phyloP scores from a whole-genome alignment of 1,140 invertebrate species.

The Hycleus phaleratus region DNA sequence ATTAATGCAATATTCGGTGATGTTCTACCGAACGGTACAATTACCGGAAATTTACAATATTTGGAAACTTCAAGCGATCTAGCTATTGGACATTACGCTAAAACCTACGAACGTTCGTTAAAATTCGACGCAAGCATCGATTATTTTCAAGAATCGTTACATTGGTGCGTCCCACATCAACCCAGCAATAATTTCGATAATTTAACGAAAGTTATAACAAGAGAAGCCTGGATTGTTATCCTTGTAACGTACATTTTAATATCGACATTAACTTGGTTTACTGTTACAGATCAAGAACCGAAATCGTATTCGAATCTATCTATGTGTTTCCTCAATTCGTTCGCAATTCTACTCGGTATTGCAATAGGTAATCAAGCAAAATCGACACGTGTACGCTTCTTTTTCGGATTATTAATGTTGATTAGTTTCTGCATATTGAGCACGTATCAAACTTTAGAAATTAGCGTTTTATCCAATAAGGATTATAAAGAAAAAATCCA shows the following conservation, averaged over 20 bases:
- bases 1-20: slow-evolving; percentile 13
- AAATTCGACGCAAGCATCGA: slow-evolving; percentile 13
- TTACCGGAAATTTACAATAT: slow-evolving; percentile 16
- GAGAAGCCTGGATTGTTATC: slow-evolving; percentile 2
- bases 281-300: background rate
- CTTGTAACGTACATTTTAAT: slow-evolving; percentile 5
- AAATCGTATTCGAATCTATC: slow-evolving; percentile 9
- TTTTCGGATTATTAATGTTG: slow-evolving; percentile 22
- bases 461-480: slow-evolving; percentile 14
- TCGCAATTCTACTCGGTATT: slow-evolving; percentile 6
- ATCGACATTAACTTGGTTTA: slow-evolving; percentile 7
- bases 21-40: slow-evolving; percentile 16
- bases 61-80: slow-evolving; percentile 16
- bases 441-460: slow-evolving; percentile 16
- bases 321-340: slow-evolving; percentile 7
- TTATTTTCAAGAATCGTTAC: slow-evolving; percentile 15
- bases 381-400: slow-evolving; percentile 8
- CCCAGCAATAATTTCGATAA: background rate
- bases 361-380: slow-evolving; percentile 4
- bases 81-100: slow-evolving; percentile 15
- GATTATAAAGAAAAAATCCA: slow-evolving; percentile 16
- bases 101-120: slow-evolving; percentile 1
- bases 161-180: slow-evolving; percentile 19
- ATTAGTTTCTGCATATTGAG: slow-evolving; percentile 13
- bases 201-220: background rate